phyloP scores from a whole-genome alignment of 2,888 invertebrate genomes.

The Euproctis similis region DNA sequence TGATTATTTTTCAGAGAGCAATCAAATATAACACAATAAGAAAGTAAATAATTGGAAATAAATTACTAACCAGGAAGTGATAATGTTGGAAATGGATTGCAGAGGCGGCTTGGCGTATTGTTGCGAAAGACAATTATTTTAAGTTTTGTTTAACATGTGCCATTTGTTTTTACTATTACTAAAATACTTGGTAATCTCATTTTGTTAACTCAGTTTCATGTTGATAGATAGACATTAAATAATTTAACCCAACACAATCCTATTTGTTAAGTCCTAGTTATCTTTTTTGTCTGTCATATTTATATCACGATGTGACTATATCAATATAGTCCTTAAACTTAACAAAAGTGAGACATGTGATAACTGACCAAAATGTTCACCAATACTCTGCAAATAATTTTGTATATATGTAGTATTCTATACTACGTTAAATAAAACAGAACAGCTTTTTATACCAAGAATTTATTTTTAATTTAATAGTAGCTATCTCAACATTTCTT shows the following conservation, averaged over 20 bases:
- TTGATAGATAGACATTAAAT: too few relatives aligned
- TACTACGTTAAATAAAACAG: conserved; percentile 41
- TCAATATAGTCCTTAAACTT: too few relatives aligned
- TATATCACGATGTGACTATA: too few relatives aligned
- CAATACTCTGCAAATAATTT: too few relatives aligned
- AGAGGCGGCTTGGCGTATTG: conserved; percentile 27
- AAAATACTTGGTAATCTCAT: conserved; percentile 27
- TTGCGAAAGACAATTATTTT: conserved; percentile 26
- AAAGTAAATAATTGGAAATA: conserved; percentile 17
- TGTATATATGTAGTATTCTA: too few relatives aligned
- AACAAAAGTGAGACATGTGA: too few relatives aligned
- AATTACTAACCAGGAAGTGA: conserved; percentile 1
- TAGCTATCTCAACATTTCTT: conserved; percentile 49
- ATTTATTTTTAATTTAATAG: conserved; percentile 52
- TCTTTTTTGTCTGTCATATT: too few relatives aligned
- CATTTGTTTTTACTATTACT: conserved; percentile 33
- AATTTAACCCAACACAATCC: too few relatives aligned
- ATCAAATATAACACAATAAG: conserved; percentile 47
- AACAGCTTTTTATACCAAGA: conserved; percentile 51
- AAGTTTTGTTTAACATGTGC: conserved; percentile 50
- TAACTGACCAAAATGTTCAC: too few relatives aligned
- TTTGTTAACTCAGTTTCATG: too few relatives aligned
- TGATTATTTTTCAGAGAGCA: conserved; percentile 49
- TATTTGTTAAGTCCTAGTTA: too few relatives aligned
- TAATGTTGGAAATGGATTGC: conserved; percentile 24